Percentiles rank a stretch among this genome's conserved stretches.
Conservation (phyloP, 2,888 invertebrate species). For the Sinhomidia bicolor region DNA sequence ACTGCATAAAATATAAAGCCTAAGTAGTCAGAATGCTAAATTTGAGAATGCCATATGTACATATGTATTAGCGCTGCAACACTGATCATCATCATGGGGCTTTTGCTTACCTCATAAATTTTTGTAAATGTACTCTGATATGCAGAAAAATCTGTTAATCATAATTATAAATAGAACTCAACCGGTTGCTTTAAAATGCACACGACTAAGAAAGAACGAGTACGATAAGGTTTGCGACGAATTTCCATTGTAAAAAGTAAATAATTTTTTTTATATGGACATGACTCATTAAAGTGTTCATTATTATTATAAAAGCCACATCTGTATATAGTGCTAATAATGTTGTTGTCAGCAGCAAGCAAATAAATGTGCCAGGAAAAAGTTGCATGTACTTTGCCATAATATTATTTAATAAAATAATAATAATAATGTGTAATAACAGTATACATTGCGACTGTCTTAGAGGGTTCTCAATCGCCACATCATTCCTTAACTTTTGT, state of each 20-base stretch:
- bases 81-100: background rate
- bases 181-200: background rate
- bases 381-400: background rate
- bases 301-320: no score
- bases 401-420: no score
- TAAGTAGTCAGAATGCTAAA: background rate
- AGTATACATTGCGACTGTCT: no score
- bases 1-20: background rate
- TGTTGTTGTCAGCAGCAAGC: no score
- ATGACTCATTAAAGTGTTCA: background rate
- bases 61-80: background rate
- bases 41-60: background rate
- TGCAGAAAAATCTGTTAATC: background rate
- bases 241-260: background rate
- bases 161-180: slow-evolving; percentile 45
- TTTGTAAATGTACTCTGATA: background rate
- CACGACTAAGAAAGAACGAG: background rate
- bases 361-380: background rate
- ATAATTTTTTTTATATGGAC: background rate
- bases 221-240: background rate
- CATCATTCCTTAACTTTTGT: no score
- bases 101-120: slow-evolving; percentile 34
- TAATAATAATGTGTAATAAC: no score
- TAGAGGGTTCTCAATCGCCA: no score
- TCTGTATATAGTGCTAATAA: no score